phyloP scores from a whole-genome alignment of 2,888 invertebrate species.

The Lithosia quadra region DNA sequence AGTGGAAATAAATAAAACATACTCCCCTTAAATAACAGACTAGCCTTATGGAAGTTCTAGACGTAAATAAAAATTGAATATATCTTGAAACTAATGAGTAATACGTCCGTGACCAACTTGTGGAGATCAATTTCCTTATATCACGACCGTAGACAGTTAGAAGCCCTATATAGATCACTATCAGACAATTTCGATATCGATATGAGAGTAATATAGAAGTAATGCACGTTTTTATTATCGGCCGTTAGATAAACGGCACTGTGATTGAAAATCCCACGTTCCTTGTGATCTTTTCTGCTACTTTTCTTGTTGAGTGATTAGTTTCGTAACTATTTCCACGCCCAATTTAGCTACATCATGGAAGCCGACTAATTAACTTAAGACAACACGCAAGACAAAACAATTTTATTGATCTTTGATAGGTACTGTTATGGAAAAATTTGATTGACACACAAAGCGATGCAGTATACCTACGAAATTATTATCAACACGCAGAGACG shows the following conservation, averaged over 20 bases:
- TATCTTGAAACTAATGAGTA: constrained; percentile 27
- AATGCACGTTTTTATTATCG: constrained; percentile 48
- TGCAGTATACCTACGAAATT: constrained; percentile 18
- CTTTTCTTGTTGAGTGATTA: constrained; percentile 34
- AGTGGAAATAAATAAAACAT: background rate
- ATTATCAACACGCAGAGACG: constrained; percentile 24
- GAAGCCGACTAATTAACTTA: constrained; percentile 24
- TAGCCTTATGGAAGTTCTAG: constrained; percentile 3
- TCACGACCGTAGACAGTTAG: constrained; percentile 51
- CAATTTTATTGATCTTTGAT: constrained; percentile 18
- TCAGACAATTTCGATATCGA: constrained; percentile 51
- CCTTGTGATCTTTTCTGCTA: constrained; percentile 20
- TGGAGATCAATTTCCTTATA: constrained; percentile 52
- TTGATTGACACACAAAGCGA: constrained; percentile 35
- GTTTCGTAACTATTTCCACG: constrained; percentile 25
- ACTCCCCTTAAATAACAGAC: background rate
- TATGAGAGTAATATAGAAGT: constrained; percentile 48
- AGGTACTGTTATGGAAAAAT: constrained; percentile 33
- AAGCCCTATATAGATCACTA: constrained; percentile 52
- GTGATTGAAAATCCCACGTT: constrained; percentile 51
- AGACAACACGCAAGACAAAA: constrained; percentile 40
- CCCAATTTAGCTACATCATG: constrained; percentile 20
- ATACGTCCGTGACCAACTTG: constrained; percentile 43
- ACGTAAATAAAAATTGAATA: constrained; percentile 13
- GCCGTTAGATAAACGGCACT: constrained; percentile 48